Evolutionary conservation across 2,113 vertebrate species (phyloP).

Genomic region (Nymphicus hollandicus): DNA sequence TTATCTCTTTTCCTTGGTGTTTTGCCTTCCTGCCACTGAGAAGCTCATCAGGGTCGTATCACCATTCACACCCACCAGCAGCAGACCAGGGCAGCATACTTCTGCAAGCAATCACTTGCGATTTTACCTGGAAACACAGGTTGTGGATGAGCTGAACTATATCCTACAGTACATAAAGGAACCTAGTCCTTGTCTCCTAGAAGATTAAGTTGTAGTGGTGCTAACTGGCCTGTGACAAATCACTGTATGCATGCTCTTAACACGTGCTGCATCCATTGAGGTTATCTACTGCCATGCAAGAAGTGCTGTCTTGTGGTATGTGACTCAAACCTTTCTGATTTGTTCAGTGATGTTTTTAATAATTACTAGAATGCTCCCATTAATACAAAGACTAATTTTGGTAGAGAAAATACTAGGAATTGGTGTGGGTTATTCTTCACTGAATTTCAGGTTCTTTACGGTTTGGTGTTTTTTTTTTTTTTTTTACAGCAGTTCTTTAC

Average conservation of each 20-base stretch:
- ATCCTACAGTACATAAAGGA: neutral
- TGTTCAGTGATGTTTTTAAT: neutral
- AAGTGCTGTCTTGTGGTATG: neutral
- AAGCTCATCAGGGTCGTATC: neutral
- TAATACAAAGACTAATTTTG: neutral
- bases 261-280: neutral
- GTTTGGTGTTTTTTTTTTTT: too few relatives aligned
- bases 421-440: neutral
- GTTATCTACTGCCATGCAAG: neutral
- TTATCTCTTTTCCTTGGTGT: neutral
- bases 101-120: neutral
- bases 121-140: neutral
- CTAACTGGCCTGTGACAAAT: neutral
- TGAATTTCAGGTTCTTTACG: neutral
- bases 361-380: neutral
- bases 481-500: neutral
- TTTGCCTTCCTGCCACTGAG: neutral
- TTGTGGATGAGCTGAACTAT: neutral
- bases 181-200: neutral
- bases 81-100: neutral
- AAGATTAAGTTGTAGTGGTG: neutral
- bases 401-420: neutral
- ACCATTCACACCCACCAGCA: neutral
- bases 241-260: neutral
- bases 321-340: neutral